Evolutionary conservation across 1,140 invertebrate genomes (phyloP), one percentile per base, ranked within the genome.

Genomic region (Fopius arisanus): DNA sequence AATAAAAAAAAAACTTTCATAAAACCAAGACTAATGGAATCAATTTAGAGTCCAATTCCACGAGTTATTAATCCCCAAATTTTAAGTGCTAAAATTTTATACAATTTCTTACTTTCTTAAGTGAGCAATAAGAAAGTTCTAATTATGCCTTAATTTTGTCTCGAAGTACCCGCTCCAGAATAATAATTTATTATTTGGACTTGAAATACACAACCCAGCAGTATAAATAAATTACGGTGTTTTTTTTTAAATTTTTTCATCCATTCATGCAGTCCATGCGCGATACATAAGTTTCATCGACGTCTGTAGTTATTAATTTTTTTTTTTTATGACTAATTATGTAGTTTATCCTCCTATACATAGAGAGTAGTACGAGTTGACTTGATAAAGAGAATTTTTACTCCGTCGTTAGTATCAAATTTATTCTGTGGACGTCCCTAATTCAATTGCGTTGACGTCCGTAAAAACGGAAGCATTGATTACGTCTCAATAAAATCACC

Each of bases 111-210:
- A 37, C 33, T 37, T 37, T 37, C 33, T 37, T 37, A 37, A 37
- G 43, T 59, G 54, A 59, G 54, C 54, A 59, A 59, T 59, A 78
- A 67, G 76, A 82, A 85, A 80, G 74, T 78, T 78, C 78, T 48
- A 5, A 81, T 78, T 79, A 70, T 75, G 51, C 41, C 16, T 28
- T 68, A 23, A 80, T 73, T 77, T 28, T 51, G n/a, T 79, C 71
- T 66, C 83, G 54, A 59, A 59, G 54, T 26, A 59, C 54, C 43
- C 54, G 54, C 54, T 59, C 23, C 54, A 59, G 23, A 21, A 12
- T 59, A 21, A 59, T 26, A 59, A 59, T 59, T 59, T 59, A 26
- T 59, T 59, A 59, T 59, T 59, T 59, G 54, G 76, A 77, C 79
- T 83, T 78, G 81, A 79, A 78, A 83, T 51, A 51, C 68, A 70